phyloP scores from a whole-genome alignment of 2,888 invertebrate species.

The Pasiphila rectangulata region DNA sequence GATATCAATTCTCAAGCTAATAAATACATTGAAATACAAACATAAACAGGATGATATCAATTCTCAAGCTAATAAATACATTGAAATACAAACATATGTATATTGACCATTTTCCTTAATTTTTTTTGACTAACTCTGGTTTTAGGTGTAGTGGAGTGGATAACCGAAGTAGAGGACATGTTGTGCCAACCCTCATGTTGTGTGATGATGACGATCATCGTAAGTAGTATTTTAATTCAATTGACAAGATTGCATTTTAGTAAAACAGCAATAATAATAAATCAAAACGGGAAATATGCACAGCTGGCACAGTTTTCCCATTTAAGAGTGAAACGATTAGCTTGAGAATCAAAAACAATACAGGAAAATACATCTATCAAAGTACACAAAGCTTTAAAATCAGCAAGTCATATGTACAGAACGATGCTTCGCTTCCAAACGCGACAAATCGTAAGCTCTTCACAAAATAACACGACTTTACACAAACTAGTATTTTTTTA shows the following conservation, averaged over 20 bases:
- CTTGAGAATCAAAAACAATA: not conserved
- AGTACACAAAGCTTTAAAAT: conserved; percentile 14
- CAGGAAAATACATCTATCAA: not conserved
- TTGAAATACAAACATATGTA: not conserved
- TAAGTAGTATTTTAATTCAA: no score
- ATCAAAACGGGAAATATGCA: no score
- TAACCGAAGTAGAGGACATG: no score
- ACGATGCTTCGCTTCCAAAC: conserved; percentile 39
- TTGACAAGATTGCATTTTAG: no score
- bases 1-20: conserved; percentile 3
- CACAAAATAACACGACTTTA: conserved; percentile 3
- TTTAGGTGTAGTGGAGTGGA: no score
- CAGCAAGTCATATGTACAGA: conserved; percentile 42
- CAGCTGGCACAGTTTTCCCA: no score
- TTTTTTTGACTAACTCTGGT: no score
- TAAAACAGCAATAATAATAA: no score
- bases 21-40: not conserved
- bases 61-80: not conserved
- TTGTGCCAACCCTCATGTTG: no score
- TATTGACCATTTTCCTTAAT: no score
- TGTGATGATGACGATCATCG: no score
- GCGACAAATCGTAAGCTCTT: conserved; percentile 30
- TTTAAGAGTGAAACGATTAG: not conserved
- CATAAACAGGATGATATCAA: not conserved
- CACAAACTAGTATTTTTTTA: not conserved